These are phyloP conservation scores for Parnassius mnemosyne DNA, from an alignment of 2,888 invertebrate species.

Conservation along the genomic window DNA sequence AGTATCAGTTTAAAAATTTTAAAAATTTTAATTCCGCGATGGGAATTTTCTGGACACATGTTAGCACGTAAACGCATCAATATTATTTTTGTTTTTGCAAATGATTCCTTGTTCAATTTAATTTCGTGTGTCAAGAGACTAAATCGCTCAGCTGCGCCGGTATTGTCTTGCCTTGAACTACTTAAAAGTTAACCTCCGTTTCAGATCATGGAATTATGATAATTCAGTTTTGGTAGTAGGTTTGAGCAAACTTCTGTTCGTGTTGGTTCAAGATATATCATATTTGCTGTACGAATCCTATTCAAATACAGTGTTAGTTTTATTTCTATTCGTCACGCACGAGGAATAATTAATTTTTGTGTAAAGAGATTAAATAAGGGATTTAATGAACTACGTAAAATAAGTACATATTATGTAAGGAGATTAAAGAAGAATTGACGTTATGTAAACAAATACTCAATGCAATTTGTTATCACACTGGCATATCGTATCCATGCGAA, in stretches of 20 bases:
- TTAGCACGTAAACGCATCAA: too few relatives aligned
- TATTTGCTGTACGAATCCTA: constrained; percentile 29
- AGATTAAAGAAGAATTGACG: too few relatives aligned
- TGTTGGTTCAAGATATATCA: constrained; percentile 26
- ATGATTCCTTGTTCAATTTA: constrained; percentile 14
- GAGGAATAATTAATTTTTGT: background rate
- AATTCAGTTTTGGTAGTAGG: constrained; percentile 22
- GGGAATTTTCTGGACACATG: too few relatives aligned
- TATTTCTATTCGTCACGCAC: background rate
- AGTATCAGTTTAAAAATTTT: too few relatives aligned
- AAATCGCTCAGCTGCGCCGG: constrained; percentile 47
- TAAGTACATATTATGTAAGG: too few relatives aligned
- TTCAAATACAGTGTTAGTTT: constrained; percentile 24
- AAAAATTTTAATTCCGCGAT: too few relatives aligned
- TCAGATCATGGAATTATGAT: constrained; percentile 29
- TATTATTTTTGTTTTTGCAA: background rate
- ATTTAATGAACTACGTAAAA: background rate
- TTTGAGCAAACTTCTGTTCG: constrained; percentile 1
- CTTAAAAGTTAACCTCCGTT: constrained; percentile 48
- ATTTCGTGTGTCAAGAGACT: constrained; percentile 46
- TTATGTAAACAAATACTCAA: too few relatives aligned
- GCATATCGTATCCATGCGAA: too few relatives aligned
- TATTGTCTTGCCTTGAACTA: constrained; percentile 69
- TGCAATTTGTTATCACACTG: too few relatives aligned
- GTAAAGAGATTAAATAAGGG: background rate